Base-by-base conservation (phyloP, 2,888 invertebrate species). In the Troides oblongomaculatus region DNA sequence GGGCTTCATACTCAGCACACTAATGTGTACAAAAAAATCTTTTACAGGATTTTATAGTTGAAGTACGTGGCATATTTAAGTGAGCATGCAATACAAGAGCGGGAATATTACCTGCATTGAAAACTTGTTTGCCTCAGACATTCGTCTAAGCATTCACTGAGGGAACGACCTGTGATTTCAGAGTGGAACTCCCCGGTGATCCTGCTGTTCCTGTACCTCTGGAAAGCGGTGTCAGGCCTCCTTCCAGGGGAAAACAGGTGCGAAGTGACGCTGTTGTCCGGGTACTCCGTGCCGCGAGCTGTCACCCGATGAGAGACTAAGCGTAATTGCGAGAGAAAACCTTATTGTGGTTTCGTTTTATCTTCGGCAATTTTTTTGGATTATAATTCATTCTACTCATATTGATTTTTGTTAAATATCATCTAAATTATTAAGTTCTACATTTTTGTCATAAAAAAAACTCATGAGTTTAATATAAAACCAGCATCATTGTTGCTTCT, bases 71-170 rank as follows among this genome's bases (percentile, higher is more conserved):
- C 8, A 18, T 1, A 53, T 7, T 1, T 53, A 7, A 53, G 18
- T n/a, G n/a, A 6, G n/a, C 53, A n/a, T 53, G 18, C 18, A 18
- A 53, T 53, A 53, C n/a, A 53, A 18, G n/a, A 6, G 53, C 14
- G 14, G 14, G 12, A 46, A 46, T 14, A 3, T 68, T 96, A 97
- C 88, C 97, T 94, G 92, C 97, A 97, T 81, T 97, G 97, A 85
- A 97, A 97, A 85, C 97, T 97, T 18, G 97, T 96, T 89, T 97
- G 97, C 74, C 97, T 93, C 74, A 97, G 93, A 83, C 98, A 98
- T 83, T 97, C 97, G 84, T 97, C 97, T 78, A 98, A 87, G 82
- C 98, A 98, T 87, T 98, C 97, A 88, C 97, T 97, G 72, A 98
- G 91, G 18, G 97, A 97, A 72, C 97, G 93, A 62, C 97, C 97